Evolutionary conservation across 2,113 vertebrate species (phyloP), one percentile per base, ranked within the genome.

Genomic region (Pungitius pungitius): DNA sequence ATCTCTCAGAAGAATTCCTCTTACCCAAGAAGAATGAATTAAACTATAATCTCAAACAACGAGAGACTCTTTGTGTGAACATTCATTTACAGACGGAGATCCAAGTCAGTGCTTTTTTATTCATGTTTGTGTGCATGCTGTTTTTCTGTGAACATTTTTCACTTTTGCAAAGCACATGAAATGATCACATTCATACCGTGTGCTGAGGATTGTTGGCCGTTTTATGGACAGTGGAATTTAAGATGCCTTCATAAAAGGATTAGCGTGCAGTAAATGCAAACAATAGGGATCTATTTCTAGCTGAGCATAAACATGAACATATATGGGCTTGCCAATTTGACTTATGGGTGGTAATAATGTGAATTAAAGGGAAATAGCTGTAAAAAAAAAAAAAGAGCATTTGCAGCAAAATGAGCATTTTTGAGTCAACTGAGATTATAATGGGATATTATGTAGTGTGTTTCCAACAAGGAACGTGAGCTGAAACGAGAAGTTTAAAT

Each of bases 31-130:
- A 52, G 1, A 69, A 72, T 69, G 55, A 35, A 73, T 67, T 66
- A 49, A 70, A 81, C 67, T 39, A 55, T 6, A 3, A 37, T 82
- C 58, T 70, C 13, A 58, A 60, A 64, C 27, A 47, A 81, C 17
- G 3, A 58, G 30, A 37, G 9, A 27, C 8, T 5, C 15, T 20
- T 22, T 54, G 30, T 43, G 43, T 30, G n/a, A 18, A 26, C n/a
- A 35, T 55, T 42, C 56, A 42, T 80, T 72, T 52, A 62, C 30
- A n/a, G 17, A 45, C 6, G 3, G 7, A 24, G 73, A 78, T 69
- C 30, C 1, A 22, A 52, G 43, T 33, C 3, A 5, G 9, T 22
- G 12, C 37, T 52, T 15, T n/a, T 39, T 9, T 51, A 40, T 56
- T 8, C 68, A 15, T 49, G 42, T 49, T 3, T 30, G 15, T 37